Evolutionary conservation across 2,113 vertebrate species (phyloP), one percentile per base, ranked within the genome.

Genomic region (Trematomus loennbergii): DNA sequence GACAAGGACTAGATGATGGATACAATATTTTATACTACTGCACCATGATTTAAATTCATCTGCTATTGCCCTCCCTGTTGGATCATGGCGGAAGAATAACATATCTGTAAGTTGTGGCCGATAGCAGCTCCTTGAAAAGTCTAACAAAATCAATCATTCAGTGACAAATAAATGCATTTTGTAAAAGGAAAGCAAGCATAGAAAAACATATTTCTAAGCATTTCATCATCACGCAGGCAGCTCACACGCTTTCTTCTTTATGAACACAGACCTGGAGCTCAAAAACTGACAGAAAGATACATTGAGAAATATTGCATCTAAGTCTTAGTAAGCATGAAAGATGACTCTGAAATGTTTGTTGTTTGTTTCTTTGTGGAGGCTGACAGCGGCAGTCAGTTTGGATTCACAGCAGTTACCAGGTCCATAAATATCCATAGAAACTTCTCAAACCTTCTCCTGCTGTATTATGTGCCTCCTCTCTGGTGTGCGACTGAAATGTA

Each of bases 151-250:
- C 65, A 74, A 73, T 82, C 71, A 61, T 33, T 33, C 1, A 40
- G 59, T 49, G 13, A 50, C 13, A 25, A 61, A 83, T 76, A 64
- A 81, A 75, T 86, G 61, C 66, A 20, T 46, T 76, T 49, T 45
- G 1, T 46, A 58, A 10, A 43, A 3, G 12, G 22, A 12, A 72
- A 46, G 43, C 33, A 73, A 48, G 29, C 45, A 49, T 46, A 57
- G 40, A 63, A 43, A 65, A 61, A 69, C 58, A 59, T 1, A 15
- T 85, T 88, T 84, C 80, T 65, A 54, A 68, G 70, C 25, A 72
- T 90, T 90, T 86, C 79, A 79, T 90, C 82, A 91, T 77, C 65
- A 33, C 33, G 45, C 5, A 5, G 20, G 22, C 20, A 15, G 50
- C 58, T 76, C 63, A 9, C 61, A 75, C 60, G 55, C 50, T 20